Evolutionary conservation across 2,888 invertebrate genomes (phyloP), one percentile per base, ranked within the genome.

Genomic region (Cecidostiba fungosa): DNA sequence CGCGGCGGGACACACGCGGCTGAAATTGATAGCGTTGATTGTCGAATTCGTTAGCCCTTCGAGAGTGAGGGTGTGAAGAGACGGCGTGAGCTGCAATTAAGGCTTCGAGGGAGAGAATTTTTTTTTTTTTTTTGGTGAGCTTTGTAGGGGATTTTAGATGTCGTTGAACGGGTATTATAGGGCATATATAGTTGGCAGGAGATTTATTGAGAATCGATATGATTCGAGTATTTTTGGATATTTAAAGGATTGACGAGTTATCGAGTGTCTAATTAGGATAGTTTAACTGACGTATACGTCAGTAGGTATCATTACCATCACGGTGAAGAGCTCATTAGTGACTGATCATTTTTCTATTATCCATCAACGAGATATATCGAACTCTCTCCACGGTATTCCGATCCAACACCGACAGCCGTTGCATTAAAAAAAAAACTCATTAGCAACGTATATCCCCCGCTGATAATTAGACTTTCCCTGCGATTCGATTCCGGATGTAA

Each of bases 1-100:
- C 84, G 83, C 73, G 76, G n/a, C 23, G n/a, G 54, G 54, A 59
- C 54, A 59, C 84, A 78, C 83, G 83, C 82, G 78, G 72, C 81
- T 81, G 89, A 89, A 90, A 91, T 90, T 89, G 91, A 91, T 91
- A 90, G 87, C 88, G 87, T 89, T 91, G 90, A 91, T 90, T 89
- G 90, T 86, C 88, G 88, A 91, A 91, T 73, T 83, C 83, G 83
- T 83, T 72, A 77, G 77, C 16, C 77, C 39, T 77, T 72, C 32
- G 54, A 19, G 23, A 59, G 54, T 8, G 23, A 23, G n/a, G 6
- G 6, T 0, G 10, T 8, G 12, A 47, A 78, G 66, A 10, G 47
- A 3, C n/a, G 59, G 26, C 19, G 36, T 23, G 29, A n/a, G 14
- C 39, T 50, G 66, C 74, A 74, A 69, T 76, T 76, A 74, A 82